Base-by-base conservation (phyloP, 2,113 vertebrate species). In the Cranoglanis bouderius region DNA sequence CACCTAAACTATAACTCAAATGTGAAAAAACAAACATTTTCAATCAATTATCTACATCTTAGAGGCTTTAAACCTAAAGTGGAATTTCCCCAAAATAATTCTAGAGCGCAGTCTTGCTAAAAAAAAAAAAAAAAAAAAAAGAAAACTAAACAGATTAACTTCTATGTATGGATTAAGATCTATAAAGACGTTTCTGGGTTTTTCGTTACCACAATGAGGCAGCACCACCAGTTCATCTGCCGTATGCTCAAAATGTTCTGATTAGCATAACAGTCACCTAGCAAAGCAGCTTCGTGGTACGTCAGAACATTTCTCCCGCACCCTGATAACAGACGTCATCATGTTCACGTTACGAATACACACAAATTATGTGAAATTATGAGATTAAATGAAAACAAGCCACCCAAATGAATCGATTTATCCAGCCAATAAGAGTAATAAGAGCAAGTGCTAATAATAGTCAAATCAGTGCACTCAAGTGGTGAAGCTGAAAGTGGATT, bases 261-360 rank as follows among this genome's bases (percentile, higher is more conserved):
- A 38, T 63, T 16, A 49, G 74, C 72, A 26, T 51, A 38, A 49
- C 38, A 24, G 53, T 63, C 75, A 32, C 40, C 10, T 49, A 46
- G 74, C 74, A 81, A 65, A 61, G 85, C 75, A 51, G 46, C 59
- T 26, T 77, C 7, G 24, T 0, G 51, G 51, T n/a, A 38, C 53
- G 7, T 46, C 53, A 6, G 57, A 75, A 57, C 3, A 8, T 82
- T 82, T 14, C 40, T 18, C 35, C n/a, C 6, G 7, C 51, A 38
- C 32, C 49, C 51, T 6, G 49, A 14, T 35, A 55, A 72, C 32
- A n/a, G 13, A 32, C 26, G 12, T 46, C 51, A 59, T 43, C 14
- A 4, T 85, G 32, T 59, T 87, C 85, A 24, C 40, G 29, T 80
- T 63, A 51, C 4, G 53, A 80, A 75, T 24, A n/a, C 85, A 67